phyloP scores from a whole-genome alignment of 2,888 invertebrate genomes.

The Drosophila prostipennis region DNA sequence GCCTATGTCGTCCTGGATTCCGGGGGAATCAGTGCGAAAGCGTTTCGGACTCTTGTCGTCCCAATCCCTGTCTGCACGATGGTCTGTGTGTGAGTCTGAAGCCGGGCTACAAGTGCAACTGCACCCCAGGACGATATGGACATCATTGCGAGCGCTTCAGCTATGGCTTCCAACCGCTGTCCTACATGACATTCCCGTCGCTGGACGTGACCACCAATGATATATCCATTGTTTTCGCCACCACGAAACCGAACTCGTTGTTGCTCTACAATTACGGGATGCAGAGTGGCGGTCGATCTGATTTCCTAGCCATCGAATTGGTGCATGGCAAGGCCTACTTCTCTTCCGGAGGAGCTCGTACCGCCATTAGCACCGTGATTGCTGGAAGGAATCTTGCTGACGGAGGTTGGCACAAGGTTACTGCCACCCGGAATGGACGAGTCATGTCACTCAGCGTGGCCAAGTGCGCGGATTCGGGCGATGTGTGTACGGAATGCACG shows the following conservation, averaged over 20 bases:
- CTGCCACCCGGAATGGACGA: constrained; percentile 94
- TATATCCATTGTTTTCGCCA: constrained; percentile 95
- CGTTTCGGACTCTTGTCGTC: constrained; percentile 94
- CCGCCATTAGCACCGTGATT: constrained; percentile 92
- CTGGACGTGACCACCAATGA: constrained; percentile 95
- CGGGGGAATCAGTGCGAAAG: constrained; percentile 96
- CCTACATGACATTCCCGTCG: constrained; percentile 94
- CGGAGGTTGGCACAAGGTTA: constrained; percentile 96
- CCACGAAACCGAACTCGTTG: constrained; percentile 93
- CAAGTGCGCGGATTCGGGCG: constrained; percentile 93
- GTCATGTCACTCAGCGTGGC: constrained; percentile 94
- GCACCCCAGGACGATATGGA: constrained; percentile 94
- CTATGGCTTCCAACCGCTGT: constrained; percentile 94
- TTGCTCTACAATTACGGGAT: constrained; percentile 96
- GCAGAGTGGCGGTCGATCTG: constrained; percentile 94
- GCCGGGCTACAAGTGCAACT: constrained; percentile 93
- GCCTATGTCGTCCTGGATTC: constrained; percentile 95
- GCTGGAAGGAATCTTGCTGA: constrained; percentile 90
- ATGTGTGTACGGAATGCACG: constrained; percentile 93
- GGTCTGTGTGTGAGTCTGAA: constrained; percentile 95
- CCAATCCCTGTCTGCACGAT: constrained; percentile 96
- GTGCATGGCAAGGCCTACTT: constrained; percentile 93
- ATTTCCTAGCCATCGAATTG: constrained; percentile 96
- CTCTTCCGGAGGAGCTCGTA: constrained; percentile 95
- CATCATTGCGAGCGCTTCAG: constrained; percentile 95